Evolutionary conservation across 2,113 vertebrate genomes (phyloP).

Genomic region (Plectropomus leopardus): DNA sequence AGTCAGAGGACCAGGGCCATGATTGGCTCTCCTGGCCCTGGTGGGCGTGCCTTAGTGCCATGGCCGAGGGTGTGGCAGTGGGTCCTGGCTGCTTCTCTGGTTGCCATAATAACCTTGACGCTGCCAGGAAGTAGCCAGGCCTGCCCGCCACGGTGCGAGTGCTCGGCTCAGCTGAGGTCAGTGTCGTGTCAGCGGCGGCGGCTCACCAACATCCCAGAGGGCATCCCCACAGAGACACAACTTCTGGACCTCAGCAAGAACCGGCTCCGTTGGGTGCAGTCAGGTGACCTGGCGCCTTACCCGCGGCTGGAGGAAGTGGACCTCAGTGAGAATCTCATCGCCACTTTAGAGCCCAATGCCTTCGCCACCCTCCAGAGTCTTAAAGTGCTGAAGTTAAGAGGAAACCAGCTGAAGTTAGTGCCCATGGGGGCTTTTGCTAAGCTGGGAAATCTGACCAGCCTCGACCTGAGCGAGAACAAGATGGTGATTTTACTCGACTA

Average conservation of each 20-base stretch:
- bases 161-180: constrained; percentile 86
- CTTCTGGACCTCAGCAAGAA: constrained; percentile 96
- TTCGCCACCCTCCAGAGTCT: constrained; percentile 91
- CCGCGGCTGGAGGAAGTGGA: constrained; percentile 95
- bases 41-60: constrained; percentile 84
- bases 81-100: constrained; percentile 73
- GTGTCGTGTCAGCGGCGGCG: constrained; percentile 93
- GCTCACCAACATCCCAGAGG: constrained; percentile 92
- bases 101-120: constrained; percentile 73
- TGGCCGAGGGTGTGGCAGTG: constrained; percentile 79
- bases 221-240: constrained; percentile 94
- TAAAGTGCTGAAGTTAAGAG: constrained; percentile 89
- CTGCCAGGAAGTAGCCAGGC: constrained; percentile 76
- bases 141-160: constrained; percentile 96
- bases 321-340: constrained; percentile 95
- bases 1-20: constrained; percentile 85
- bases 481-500: constrained; percentile 96
- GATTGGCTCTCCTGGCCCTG: constrained; percentile 82
- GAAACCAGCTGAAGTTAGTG: constrained; percentile 95
- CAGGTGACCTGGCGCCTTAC: constrained; percentile 91
- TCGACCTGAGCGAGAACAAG: constrained; percentile 98
- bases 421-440: constrained; percentile 93
- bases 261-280: constrained; percentile 93
- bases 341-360: constrained; percentile 94
- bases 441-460: constrained; percentile 92